Conservation (phyloP, 2,113 vertebrate genomes). For the Heteronetta atricapilla region DNA sequence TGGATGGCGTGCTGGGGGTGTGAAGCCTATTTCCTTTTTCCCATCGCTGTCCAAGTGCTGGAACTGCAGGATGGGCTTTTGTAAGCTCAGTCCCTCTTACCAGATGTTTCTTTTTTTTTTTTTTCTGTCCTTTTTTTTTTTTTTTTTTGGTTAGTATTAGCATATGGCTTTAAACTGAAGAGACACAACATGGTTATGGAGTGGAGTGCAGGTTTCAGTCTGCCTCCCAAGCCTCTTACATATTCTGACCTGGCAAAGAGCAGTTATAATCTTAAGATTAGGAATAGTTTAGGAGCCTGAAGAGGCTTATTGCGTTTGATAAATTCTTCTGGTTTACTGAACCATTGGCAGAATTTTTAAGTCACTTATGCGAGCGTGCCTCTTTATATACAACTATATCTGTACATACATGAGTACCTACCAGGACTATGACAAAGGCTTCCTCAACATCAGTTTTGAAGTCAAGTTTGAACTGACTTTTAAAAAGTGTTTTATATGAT, state of each 20-base stretch:
- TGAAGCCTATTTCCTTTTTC: constrained; percentile 20
- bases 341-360: not conserved
- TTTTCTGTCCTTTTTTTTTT: not conserved
- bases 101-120: not conserved
- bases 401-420: not conserved
- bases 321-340: not conserved
- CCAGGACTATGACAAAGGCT: not conserved
- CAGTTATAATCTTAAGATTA: not conserved
- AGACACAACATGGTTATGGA: rapidly evolving
- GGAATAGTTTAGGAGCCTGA: not conserved
- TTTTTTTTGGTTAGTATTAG: not conserved
- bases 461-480: not conserved
- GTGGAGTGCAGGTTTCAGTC: not conserved
- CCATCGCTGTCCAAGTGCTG: constrained; percentile 56
- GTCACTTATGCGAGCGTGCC: not conserved
- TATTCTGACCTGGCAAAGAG: not conserved
- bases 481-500: not conserved
- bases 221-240: not conserved
- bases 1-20: constrained; percentile 18
- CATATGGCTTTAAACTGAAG: not conserved
- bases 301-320: not conserved
- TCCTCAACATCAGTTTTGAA: not conserved
- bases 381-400: not conserved
- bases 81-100: not conserved
- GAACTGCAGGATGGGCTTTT: constrained; percentile 17